Evolutionary conservation across 2,797 vertebrate species (phyloP), one percentile per base, ranked within the genome.

Genomic region (Amazona ochrocephala): DNA sequence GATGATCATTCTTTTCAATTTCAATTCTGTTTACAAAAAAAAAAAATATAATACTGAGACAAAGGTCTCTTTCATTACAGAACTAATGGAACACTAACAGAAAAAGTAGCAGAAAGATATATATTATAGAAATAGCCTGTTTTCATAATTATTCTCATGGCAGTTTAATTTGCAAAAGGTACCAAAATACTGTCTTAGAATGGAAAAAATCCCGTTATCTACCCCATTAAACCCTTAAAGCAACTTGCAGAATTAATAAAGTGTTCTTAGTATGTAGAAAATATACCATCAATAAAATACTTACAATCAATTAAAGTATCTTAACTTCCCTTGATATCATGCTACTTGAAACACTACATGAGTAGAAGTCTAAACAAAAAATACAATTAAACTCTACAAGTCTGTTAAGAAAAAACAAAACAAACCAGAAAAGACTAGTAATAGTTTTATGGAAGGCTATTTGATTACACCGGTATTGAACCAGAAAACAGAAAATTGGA

Each of bases 81-180:
- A 88, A 72, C 22, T 51, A 58, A 34, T 14, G 23, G 56, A 93
- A 85, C 42, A 41, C 50, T 70, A 70, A 70, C 6, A 76, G 58
- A 73, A 89, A 76, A 94, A 72, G 56, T 10, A 90, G 64, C 16
- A 89, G 44, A 92, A 86, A 91, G 53, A 68, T 78, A 84, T 50
- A n/a, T 44, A 61, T 45, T 78, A 50, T 44, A 93, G 27, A 89
- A 93, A 74, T 47, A 81, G 5, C 8, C 26, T 86, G 20, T 29
- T 84, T 41, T 78, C 27, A 13, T 37, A 92, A 91, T 54, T 81
- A 72, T 32, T 86, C n/a, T 56, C 32, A 66, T 42, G 62, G 10
- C 66, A 58, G 42, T 50, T 87, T 67, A 41, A 90, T 89, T 68
- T 75, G 11, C 48, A 77, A 78, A 86, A 86, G 30, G 48, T 54